These are phyloP conservation scores for Martes martes DNA, from an alignment of 2,113 vertebrate genomes.

Conservation along the genomic window DNA sequence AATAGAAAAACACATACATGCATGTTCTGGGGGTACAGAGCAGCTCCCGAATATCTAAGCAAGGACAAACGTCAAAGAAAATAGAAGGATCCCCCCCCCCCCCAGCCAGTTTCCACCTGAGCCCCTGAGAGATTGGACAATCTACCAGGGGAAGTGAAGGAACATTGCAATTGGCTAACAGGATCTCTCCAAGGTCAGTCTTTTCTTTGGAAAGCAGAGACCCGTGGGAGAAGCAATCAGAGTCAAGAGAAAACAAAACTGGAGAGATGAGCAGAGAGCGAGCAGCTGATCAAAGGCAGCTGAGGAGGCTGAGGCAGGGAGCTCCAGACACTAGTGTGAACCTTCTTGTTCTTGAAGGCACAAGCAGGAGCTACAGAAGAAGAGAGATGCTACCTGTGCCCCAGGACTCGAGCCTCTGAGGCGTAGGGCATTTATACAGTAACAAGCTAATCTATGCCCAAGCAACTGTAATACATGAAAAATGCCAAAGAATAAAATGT, in stretches of 20 bases:
- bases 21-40: not conserved
- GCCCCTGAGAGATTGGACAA: not conserved
- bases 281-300: slow-evolving; percentile 40
- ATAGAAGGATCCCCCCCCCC: not conserved
- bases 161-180: not conserved
- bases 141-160: not conserved
- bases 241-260: slow-evolving; percentile 48
- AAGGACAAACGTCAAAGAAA: not conserved
- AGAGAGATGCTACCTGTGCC: not conserved
- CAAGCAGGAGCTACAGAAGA: not conserved
- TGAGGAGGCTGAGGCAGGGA: not conserved
- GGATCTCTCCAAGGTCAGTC: not conserved
- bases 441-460: not conserved
- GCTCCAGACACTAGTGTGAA: not conserved
- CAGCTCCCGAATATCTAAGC: not conserved
- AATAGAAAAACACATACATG: not conserved
- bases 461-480: not conserved
- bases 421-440: not conserved
- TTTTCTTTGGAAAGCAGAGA: slow-evolving; percentile 60
- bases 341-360: not conserved
- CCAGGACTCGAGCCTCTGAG: not conserved
- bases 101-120: not conserved
- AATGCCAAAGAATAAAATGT: not conserved
- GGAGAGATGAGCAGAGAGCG: not conserved
- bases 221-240: slow-evolving; percentile 51